These are phyloP conservation scores for Steatocranus sp. DNA, from an alignment of 2,797 vertebrate genomes.

Conservation along the genomic window DNA sequence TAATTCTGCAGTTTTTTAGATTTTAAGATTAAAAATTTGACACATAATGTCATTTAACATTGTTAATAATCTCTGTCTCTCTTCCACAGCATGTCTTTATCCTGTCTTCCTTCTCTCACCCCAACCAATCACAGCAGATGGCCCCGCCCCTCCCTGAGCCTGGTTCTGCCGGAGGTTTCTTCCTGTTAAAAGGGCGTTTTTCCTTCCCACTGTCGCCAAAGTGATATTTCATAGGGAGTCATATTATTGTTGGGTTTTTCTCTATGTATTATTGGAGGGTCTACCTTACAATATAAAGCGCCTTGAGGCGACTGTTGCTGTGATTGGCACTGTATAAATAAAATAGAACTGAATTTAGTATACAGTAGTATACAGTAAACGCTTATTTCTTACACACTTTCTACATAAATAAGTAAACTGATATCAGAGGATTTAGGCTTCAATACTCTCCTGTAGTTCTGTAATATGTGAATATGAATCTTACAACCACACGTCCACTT, in stretches of 20 bases:
- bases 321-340: neutral
- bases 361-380: neutral
- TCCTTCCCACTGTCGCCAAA: fast-evolving
- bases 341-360: fast-evolving
- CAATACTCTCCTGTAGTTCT: neutral
- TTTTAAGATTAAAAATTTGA: neutral
- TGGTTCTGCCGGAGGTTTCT: fast-evolving
- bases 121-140: neutral
- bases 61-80: fast-evolving
- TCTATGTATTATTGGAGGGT: neutral
- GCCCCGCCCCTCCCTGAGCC: neutral
- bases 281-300: fast-evolving
- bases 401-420: neutral
- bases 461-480: neutral
- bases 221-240: fast-evolving
- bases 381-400: neutral
- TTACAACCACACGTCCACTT: neutral
- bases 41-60: neutral
- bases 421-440: neutral
- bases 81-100: neutral
- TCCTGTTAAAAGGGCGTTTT: neutral
- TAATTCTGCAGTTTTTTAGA: neutral
- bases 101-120: neutral
- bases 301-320: fast-evolving
- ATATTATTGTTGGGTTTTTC: neutral